These are phyloP conservation scores for Leptopilina boulardi DNA, from an alignment of 1,140 invertebrate genomes.

Conservation along the genomic window DNA sequence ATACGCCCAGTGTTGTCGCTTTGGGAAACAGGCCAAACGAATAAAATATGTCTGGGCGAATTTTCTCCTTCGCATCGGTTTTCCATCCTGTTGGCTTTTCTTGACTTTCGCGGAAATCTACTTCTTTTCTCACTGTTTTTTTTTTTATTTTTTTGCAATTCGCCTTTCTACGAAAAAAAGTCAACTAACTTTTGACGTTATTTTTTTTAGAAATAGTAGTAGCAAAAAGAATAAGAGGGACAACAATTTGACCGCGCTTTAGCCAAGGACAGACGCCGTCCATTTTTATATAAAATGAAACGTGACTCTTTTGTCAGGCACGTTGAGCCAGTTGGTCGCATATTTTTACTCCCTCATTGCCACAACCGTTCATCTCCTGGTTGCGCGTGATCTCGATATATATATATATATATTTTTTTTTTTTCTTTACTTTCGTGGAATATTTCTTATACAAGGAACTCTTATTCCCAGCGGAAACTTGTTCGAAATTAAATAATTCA, in stretches of 20 bases:
- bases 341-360: too few relatives aligned
- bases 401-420: too few relatives aligned
- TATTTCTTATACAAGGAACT: too few relatives aligned
- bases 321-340: too few relatives aligned
- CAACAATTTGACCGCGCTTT: slow-evolving; percentile 42
- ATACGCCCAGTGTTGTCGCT: slow-evolving; percentile 25
- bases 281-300: slow-evolving; percentile 64
- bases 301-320: not conserved
- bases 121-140: not conserved
- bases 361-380: too few relatives aligned
- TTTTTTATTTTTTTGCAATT: not conserved
- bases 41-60: slow-evolving; percentile 38
- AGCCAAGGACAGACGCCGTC: slow-evolving; percentile 52
- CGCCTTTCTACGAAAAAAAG: not conserved
- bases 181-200: not conserved
- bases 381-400: too few relatives aligned
- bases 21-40: slow-evolving; percentile 52
- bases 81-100: slow-evolving; percentile 37
- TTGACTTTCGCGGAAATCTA: not conserved
- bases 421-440: too few relatives aligned
- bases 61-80: slow-evolving; percentile 50
- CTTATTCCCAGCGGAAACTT: too few relatives aligned
- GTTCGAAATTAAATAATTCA: too few relatives aligned
- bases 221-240: not conserved
- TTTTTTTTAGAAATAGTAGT: too few relatives aligned